Base-by-base conservation (phyloP, 2,797 vertebrate species). In the Rhinoraja longicauda region DNA sequence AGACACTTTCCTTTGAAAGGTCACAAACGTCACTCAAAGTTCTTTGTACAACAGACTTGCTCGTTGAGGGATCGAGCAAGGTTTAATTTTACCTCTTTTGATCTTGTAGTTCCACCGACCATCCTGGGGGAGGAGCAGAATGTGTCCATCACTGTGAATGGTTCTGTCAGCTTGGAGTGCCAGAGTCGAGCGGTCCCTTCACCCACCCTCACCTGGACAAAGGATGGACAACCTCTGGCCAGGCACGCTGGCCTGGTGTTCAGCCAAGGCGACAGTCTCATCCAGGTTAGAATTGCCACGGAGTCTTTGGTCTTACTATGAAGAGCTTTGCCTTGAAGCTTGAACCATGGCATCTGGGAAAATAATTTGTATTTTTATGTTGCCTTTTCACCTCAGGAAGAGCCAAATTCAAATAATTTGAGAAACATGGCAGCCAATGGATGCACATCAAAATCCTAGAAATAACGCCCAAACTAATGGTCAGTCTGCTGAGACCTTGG, bases 71-170 rank as follows among this genome's bases (percentile, higher is more conserved):
- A 6, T n/a, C 4, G 4, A 67, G 6, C 32, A 67, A 67, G 32
- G 32, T 64, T 15, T 24, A 57, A 12, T 67, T 36, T 75, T 12
- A 19, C 29, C 10, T 26, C 32, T 2, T 1, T 59, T 93, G 8
- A n/a, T 76, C 90, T 92, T 4, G 0, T 93, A 97, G 96, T 93
- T 75, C 94, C 96, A 0, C 90, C 93, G 0, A 94, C 93, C 17
- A 92, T 93, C 15, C 78, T 94, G 0, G 95, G 95, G 0, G 94
- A 96, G 88, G 95, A 96, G 92, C 93, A 93, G 93, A 95, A 96
- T 0, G 0, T 96, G 77, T 95, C 96, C 0, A 93, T 96, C 0
- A 1, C 94, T 0, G 1, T 94, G 82, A 95, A 95, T 0, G 88
- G 93, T 26, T 84, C 94, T 0, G 94, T 96, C 92, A 36, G 78